These are phyloP conservation scores for Myathropa florea DNA, from an alignment of 2,888 invertebrate genomes.

Conservation along the genomic window DNA sequence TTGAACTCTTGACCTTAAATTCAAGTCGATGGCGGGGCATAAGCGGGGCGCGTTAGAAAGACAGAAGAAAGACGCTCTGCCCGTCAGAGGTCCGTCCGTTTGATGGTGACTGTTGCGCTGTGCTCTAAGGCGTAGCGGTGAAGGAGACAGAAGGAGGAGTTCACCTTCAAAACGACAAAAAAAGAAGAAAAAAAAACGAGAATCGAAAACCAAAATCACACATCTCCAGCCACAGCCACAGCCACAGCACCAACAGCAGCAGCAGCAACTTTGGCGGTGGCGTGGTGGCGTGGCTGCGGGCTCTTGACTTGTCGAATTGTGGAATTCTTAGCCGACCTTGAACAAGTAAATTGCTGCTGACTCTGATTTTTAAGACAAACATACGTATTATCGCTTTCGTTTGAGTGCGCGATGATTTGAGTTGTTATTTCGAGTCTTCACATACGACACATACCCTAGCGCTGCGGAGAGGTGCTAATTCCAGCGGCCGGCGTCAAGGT, in stretches of 20 bases:
- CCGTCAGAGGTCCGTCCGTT: neutral
- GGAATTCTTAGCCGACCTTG: constrained; percentile 70
- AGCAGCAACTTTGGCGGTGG: neutral
- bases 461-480: constrained; percentile 63
- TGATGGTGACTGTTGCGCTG: constrained; percentile 1
- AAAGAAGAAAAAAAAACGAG: neutral
- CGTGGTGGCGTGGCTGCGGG: constrained; percentile 31
- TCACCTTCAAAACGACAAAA: constrained; percentile 43
- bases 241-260: neutral
- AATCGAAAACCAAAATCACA: constrained; percentile 6
- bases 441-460: constrained; percentile 44
- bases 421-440: constrained; percentile 59
- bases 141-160: constrained; percentile 53
- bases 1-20: constrained; percentile 69
- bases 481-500: constrained; percentile 55
- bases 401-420: constrained; percentile 64
- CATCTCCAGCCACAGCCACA: constrained; percentile 27
- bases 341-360: constrained; percentile 66
- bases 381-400: constrained; percentile 59
- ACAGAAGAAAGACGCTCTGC: constrained; percentile 31
- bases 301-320: constrained; percentile 63
- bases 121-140: constrained; percentile 6
- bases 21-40: constrained; percentile 23
- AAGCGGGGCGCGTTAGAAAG: neutral
- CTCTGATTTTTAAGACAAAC: constrained; percentile 65